These are phyloP conservation scores for Chionis minor DNA, from an alignment of 2,113 vertebrate genomes.

Conservation along the genomic window DNA sequence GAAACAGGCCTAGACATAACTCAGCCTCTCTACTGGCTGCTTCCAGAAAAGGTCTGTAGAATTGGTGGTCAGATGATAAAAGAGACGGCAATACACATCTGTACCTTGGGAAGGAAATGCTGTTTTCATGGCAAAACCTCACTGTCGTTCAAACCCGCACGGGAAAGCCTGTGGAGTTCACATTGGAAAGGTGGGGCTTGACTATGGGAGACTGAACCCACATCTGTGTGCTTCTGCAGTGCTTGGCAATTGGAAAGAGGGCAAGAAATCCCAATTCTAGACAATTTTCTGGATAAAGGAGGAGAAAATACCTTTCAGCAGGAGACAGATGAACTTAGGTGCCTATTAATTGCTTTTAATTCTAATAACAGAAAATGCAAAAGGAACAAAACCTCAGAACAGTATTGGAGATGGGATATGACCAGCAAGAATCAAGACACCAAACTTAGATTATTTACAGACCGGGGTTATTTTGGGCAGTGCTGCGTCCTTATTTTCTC, in stretches of 20 bases:
- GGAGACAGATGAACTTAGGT: background rate
- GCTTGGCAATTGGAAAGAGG: background rate
- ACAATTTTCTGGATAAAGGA: background rate
- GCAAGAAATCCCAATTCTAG: background rate
- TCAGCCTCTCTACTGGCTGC: background rate
- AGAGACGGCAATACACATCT: background rate
- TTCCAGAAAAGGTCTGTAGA: background rate
- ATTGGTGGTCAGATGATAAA: background rate
- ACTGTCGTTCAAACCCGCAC: background rate
- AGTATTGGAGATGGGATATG: background rate
- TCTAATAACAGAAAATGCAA: background rate
- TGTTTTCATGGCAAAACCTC: background rate
- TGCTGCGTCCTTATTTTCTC: slow-evolving; percentile 12
- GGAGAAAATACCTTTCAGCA: background rate
- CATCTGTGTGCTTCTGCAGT: background rate
- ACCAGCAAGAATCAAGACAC: background rate
- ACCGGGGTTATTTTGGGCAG: background rate
- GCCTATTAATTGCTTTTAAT: background rate
- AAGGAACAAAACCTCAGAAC: background rate
- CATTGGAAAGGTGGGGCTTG: background rate
- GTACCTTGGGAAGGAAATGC: background rate
- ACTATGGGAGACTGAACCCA: background rate
- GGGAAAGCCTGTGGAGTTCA: background rate
- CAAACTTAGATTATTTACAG: background rate
- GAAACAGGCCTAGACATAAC: background rate